Evolutionary conservation across 2,888 invertebrate genomes (phyloP).

Genomic region (Apamea epomidion): DNA sequence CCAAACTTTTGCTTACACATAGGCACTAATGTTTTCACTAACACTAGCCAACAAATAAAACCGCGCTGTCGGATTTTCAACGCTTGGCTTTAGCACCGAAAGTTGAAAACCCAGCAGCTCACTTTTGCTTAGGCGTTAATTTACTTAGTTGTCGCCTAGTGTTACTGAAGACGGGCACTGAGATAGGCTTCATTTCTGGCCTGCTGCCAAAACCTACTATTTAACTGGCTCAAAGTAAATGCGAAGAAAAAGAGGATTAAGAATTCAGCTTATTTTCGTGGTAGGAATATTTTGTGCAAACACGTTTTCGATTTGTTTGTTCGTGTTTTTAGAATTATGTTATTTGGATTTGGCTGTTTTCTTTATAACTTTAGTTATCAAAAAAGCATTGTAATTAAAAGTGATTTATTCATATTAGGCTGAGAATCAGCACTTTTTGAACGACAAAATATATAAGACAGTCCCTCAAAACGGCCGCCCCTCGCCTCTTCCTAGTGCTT

Average conservation of each 20-base stretch:
- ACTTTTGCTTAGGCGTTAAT: neutral
- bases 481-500: too few relatives aligned
- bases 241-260: conserved; percentile 51
- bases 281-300: conserved; percentile 48
- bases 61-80: neutral
- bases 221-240: conserved; percentile 46
- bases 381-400: neutral
- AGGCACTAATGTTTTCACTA: neutral
- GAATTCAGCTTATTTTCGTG: conserved; percentile 54
- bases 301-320: conserved; percentile 15
- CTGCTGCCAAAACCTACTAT: conserved; percentile 39
- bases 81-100: neutral
- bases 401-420: neutral
- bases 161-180: neutral
- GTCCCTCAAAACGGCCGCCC: too few relatives aligned
- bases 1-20: conserved; percentile 26
- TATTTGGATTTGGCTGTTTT: neutral
- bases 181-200: conserved; percentile 36
- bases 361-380: neutral
- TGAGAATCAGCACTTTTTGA: too few relatives aligned
- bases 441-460: too few relatives aligned
- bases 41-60: neutral
- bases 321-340: neutral
- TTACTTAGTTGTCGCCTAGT: neutral
- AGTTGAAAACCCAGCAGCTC: neutral